Evolutionary conservation across 2,797 vertebrate genomes (phyloP).

Genomic region (Hyperoplus immaculatus): DNA sequence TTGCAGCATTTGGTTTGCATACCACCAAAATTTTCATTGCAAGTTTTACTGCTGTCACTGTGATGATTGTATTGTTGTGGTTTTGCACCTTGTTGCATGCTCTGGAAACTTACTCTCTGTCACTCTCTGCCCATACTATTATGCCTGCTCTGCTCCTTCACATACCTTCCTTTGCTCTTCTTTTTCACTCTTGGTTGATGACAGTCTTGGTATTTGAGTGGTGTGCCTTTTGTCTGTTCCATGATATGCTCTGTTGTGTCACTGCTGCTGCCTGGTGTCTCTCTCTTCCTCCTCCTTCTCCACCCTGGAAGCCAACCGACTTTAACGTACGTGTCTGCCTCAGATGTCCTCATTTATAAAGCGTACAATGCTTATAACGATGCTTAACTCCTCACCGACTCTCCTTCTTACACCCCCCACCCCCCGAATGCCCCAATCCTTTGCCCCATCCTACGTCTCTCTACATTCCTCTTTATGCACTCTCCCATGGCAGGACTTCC

Average conservation of each 20-base stretch:
- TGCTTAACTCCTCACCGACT: conserved; percentile 71
- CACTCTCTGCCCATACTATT: conserved; percentile 44
- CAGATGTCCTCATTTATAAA: conserved; percentile 76
- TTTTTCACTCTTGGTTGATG: conserved; percentile 78
- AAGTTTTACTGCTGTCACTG: conserved; percentile 32
- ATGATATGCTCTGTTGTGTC: conserved; percentile 89
- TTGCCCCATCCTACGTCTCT: conserved; percentile 45
- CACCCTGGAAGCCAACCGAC: conserved; percentile 87
- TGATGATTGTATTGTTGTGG: conserved; percentile 54
- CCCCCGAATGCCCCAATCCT: conserved; percentile 56
- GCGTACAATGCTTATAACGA: conserved; percentile 68
- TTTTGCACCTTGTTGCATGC: conserved; percentile 44
- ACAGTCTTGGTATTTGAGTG: conserved; percentile 80
- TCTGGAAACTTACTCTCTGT: conserved; percentile 30
- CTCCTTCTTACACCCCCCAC: conserved; percentile 66
- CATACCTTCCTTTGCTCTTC: conserved; percentile 55
- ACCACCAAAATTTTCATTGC: conserved; percentile 53
- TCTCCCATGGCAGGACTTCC: conserved; percentile 89
- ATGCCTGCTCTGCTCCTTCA: conserved; percentile 62
- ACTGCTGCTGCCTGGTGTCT: conserved; percentile 86
- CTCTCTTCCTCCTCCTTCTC: conserved; percentile 76
- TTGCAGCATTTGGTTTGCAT: conserved; percentile 79
- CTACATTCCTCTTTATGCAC: conserved; percentile 55
- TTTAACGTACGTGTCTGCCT: conserved; percentile 88
- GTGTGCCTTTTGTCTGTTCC: conserved; percentile 85